phyloP scores from a whole-genome alignment of 2,888 invertebrate species.

The Megalurothrips usitatus region DNA sequence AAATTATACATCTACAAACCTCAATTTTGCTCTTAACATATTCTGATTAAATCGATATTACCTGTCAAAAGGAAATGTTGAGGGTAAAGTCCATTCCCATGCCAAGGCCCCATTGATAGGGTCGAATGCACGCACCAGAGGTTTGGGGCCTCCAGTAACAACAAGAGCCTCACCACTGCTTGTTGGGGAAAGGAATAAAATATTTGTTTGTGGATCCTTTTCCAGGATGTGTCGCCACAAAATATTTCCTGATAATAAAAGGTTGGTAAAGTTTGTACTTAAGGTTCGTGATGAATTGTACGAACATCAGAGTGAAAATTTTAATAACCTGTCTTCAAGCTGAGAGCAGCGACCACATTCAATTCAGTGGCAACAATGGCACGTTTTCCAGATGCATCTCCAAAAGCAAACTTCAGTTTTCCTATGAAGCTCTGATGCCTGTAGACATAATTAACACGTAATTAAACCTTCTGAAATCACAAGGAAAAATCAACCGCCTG shows the following conservation, averaged over 20 bases:
- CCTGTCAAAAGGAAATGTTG: neutral
- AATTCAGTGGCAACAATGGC: constrained; percentile 78
- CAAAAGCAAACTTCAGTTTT: constrained; percentile 68
- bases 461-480: constrained; percentile 44
- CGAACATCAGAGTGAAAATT: constrained; percentile 32
- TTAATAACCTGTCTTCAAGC: constrained; percentile 64
- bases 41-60: neutral
- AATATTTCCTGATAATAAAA: constrained; percentile 57
- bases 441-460: constrained; percentile 38
- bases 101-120: constrained; percentile 63
- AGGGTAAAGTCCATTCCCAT: constrained; percentile 63
- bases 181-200: constrained; percentile 58
- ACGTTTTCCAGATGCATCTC: constrained; percentile 69
- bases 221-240: constrained; percentile 83
- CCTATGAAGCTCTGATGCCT: constrained; percentile 84
- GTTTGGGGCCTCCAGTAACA: constrained; percentile 68
- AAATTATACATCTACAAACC: neutral
- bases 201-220: constrained; percentile 55
- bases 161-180: constrained; percentile 64
- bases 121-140: constrained; percentile 75
- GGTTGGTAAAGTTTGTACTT: constrained; percentile 36
- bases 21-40: neutral
- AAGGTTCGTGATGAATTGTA: constrained; percentile 40
- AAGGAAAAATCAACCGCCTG: neutral
- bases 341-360: constrained; percentile 80